These are phyloP conservation scores for Excalfactoria chinensis DNA, from an alignment of 2,113 vertebrate genomes.

Conservation along the genomic window DNA sequence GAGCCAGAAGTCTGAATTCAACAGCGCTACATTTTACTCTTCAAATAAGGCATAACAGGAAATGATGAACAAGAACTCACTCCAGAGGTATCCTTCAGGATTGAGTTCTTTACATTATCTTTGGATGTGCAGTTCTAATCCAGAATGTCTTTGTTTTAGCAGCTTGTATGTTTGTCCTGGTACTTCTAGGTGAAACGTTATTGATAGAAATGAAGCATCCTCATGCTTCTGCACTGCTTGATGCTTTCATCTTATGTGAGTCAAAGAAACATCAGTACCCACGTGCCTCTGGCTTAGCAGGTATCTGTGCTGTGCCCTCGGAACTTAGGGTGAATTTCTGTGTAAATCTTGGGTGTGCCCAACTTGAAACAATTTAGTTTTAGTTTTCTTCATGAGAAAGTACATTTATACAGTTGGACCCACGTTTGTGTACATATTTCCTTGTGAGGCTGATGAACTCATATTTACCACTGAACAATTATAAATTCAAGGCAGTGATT, in stretches of 20 bases:
- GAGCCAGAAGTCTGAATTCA: background rate
- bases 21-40: background rate
- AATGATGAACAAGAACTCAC: background rate
- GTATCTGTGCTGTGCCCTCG: background rate
- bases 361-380: background rate
- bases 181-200: background rate
- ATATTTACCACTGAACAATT: background rate
- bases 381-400: background rate
- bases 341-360: background rate
- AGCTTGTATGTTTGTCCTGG: background rate
- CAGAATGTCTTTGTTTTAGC: background rate
- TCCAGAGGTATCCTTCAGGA: background rate
- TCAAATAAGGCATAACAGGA: constrained; percentile 4
- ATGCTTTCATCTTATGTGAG: background rate
- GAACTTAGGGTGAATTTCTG: background rate
- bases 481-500: background rate
- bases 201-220: background rate
- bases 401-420: background rate
- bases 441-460: background rate
- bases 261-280: background rate
- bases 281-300: background rate
- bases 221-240: background rate
- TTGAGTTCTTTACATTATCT: background rate
- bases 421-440: background rate
- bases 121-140: background rate